Conservation (phyloP, 2,113 vertebrate genomes). For the Rhinogobius similis region DNA sequence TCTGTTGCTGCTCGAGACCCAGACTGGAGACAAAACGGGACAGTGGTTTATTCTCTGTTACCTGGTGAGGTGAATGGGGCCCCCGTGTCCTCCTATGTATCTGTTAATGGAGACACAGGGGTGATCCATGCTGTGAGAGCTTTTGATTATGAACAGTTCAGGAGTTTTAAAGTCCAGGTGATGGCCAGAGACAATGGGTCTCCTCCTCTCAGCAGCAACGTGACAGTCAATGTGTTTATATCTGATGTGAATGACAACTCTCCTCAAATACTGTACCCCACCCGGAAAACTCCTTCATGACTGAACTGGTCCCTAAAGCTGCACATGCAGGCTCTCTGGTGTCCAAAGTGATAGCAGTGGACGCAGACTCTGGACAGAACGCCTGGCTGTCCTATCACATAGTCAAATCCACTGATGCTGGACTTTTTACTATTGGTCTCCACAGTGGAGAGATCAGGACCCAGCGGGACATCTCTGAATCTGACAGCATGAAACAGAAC, state of each 20-base stretch:
- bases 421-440: constrained; percentile 49
- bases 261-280: constrained; percentile 31
- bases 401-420: constrained; percentile 53
- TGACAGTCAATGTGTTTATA: constrained; percentile 24
- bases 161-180: constrained; percentile 13
- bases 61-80: constrained; percentile 54
- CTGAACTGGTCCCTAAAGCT: constrained; percentile 74
- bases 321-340: constrained; percentile 72
- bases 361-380: constrained; percentile 56
- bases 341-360: constrained; percentile 72
- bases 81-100: constrained; percentile 62
- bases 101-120: constrained; percentile 69
- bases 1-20: constrained; percentile 68
- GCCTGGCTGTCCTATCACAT: constrained; percentile 54
- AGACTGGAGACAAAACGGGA: constrained; percentile 72
- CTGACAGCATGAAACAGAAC: constrained; percentile 68
- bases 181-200: constrained; percentile 11
- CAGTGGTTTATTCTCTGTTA: constrained; percentile 46
- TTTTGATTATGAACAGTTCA: constrained; percentile 51
- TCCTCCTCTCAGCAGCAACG: constrained; percentile 26
- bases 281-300: constrained; percentile 59
- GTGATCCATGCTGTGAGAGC: constrained; percentile 68
- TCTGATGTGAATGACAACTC: constrained; percentile 32
- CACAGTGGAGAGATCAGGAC: constrained; percentile 57
- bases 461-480: constrained; percentile 49